phyloP scores from a whole-genome alignment of 2,113 vertebrate species.

The Cavia aperea region DNA sequence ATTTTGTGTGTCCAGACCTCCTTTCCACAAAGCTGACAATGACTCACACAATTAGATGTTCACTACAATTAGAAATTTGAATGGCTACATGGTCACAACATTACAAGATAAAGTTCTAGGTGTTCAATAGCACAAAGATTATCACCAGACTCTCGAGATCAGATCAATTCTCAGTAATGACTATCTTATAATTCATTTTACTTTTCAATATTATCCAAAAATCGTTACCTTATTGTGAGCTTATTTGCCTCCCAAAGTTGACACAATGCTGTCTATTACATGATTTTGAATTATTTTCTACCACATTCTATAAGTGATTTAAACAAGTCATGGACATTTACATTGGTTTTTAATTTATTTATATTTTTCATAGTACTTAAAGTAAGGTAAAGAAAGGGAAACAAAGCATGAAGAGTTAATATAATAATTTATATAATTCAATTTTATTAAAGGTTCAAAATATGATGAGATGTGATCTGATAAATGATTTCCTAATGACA shows the following conservation, averaged over 20 bases:
- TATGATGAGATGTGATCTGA: neutral
- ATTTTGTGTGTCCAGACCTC: accelerated
- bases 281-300: neutral
- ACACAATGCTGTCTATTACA: neutral
- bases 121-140: neutral
- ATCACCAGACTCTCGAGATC: neutral
- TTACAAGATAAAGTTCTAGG: neutral
- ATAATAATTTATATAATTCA: neutral
- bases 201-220: neutral
- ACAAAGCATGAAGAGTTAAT: neutral
- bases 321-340: neutral
- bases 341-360: neutral
- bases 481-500: neutral
- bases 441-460: constrained; percentile 1
- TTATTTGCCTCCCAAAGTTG: neutral
- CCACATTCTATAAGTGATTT: neutral
- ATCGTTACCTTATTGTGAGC: neutral
- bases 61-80: neutral
- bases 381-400: neutral
- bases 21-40: neutral
- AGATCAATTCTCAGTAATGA: neutral
- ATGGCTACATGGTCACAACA: neutral
- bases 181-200: neutral
- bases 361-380: neutral
- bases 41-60: neutral